A percentile compares a stretch with the other conserved stretches of the same genome.
These are phyloP conservation scores for Acropora tenuis DNA, from an alignment of 64 coral and sea anemone genomes.

Conservation along the genomic window DNA sequence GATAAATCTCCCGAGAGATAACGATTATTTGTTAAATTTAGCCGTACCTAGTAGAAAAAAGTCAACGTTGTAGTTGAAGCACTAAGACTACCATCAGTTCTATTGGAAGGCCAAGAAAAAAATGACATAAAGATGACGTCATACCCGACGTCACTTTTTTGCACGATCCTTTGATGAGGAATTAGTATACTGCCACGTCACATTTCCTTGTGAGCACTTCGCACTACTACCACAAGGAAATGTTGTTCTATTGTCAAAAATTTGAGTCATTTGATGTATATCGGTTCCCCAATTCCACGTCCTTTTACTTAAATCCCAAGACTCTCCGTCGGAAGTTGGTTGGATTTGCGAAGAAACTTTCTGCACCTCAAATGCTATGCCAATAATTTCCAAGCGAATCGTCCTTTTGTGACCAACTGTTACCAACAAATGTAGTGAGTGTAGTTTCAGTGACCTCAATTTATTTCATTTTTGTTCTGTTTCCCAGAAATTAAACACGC, in stretches of 20 bases:
- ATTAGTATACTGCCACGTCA: no score
- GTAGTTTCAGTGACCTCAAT: not conserved
- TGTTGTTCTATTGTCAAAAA: no score
- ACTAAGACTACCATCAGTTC: not conserved
- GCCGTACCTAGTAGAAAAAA: not conserved
- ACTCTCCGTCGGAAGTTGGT: not conserved
- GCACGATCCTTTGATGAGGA: no score
- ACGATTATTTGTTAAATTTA: not conserved
- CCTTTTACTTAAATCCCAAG: no score
- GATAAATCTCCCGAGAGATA: conserved; percentile 36
- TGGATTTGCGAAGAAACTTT: not conserved
- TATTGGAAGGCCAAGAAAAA: not conserved
- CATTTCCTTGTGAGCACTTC: no score
- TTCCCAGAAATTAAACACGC: not conserved
- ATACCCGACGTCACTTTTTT: not conserved
- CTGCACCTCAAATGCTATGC: not conserved
- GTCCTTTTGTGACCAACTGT: not conserved
- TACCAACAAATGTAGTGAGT: no score
- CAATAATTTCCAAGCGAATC: not conserved
- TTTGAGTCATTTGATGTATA: no score
- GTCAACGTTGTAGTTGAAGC: not conserved
- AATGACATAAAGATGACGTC: not conserved
- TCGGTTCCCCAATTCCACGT: no score
- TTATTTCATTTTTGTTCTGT: no score
- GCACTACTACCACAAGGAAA: no score